Evolutionary conservation across 1,140 invertebrate genomes (phyloP).

Genomic region (Drosophila pachea): DNA sequence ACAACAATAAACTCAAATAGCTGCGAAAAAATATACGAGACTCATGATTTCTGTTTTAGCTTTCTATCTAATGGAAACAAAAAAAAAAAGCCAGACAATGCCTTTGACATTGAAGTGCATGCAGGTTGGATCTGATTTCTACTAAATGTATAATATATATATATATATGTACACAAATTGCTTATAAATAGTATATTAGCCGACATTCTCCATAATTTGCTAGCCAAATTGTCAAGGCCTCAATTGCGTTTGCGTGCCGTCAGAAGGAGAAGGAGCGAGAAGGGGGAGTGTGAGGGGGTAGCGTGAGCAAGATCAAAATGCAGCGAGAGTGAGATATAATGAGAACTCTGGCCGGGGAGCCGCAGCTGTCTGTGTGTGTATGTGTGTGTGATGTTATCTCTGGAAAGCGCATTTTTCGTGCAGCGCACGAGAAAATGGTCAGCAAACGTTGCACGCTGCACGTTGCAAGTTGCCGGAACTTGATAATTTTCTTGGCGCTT

Average conservation of each 20-base stretch:
- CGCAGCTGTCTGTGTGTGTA: neutral
- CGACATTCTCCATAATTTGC: slow-evolving; percentile 27
- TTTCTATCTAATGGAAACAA: slow-evolving; percentile 23
- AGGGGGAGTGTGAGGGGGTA: neutral
- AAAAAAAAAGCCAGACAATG: slow-evolving; percentile 17
- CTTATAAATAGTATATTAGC: slow-evolving; percentile 1
- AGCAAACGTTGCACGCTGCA: slow-evolving; percentile 24
- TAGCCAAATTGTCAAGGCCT: slow-evolving; percentile 25
- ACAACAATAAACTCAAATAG: slow-evolving; percentile 17
- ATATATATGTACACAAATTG: slow-evolving; percentile 23
- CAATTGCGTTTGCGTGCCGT: slow-evolving; percentile 39
- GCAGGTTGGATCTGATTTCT: slow-evolving; percentile 7
- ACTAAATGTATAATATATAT: slow-evolving; percentile 3
- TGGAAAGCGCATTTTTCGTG: slow-evolving; percentile 30
- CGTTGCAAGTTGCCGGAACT: slow-evolving; percentile 51
- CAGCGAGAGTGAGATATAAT: too few relatives aligned
- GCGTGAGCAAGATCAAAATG: neutral
- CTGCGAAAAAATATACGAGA: slow-evolving; percentile 10
- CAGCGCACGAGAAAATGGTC: slow-evolving; percentile 23
- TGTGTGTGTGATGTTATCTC: slow-evolving; percentile 27
- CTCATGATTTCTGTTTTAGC: slow-evolving; percentile 27
- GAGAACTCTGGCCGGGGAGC: neutral
- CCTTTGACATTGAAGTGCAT: slow-evolving; percentile 36
- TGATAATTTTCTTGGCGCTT: slow-evolving; percentile 47
- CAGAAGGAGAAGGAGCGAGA: neutral